These are phyloP conservation scores for Megaleporinus macrocephalus DNA, from an alignment of 2,113 vertebrate genomes.

Conservation along the genomic window DNA sequence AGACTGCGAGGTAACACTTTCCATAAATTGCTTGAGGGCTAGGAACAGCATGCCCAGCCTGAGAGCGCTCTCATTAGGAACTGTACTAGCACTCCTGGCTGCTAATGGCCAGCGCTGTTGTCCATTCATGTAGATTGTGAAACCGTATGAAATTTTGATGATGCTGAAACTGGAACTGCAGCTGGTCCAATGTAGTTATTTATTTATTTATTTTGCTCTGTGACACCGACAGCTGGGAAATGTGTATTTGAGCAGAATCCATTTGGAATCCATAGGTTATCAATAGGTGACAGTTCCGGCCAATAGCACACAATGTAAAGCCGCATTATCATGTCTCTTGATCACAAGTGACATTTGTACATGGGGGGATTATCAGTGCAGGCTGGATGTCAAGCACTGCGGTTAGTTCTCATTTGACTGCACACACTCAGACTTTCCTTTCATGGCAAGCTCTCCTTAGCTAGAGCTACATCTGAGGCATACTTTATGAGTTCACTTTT, in stretches of 20 bases:
- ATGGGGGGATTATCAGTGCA: slow-evolving; percentile 13
- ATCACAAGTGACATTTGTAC: slow-evolving; percentile 26
- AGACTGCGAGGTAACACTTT: slow-evolving; percentile 34
- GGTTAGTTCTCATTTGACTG: slow-evolving; percentile 16
- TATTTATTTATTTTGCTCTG: neutral
- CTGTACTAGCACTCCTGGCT: neutral
- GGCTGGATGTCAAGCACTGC: slow-evolving; percentile 14
- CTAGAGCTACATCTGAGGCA: slow-evolving; percentile 3
- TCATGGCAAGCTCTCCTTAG: neutral
- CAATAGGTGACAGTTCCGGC: neutral
- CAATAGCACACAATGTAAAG: neutral
- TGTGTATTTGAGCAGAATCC: neutral
- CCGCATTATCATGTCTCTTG: slow-evolving; percentile 32
- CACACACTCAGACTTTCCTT: slow-evolving; percentile 1
- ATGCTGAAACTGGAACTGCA: neutral
- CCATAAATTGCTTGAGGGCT: slow-evolving; percentile 5
- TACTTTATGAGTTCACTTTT: slow-evolving; percentile 1
- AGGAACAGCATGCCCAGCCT: slow-evolving; percentile 1
- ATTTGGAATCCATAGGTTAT: slow-evolving; percentile 15
- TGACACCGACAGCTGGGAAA: neutral
- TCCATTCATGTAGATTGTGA: slow-evolving; percentile 3
- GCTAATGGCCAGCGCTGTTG: slow-evolving; percentile 23
- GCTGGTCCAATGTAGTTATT: neutral
- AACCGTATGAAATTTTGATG: slow-evolving; percentile 6
- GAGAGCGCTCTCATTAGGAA: slow-evolving; percentile 13